Evolutionary conservation across 2,888 invertebrate species (phyloP), one percentile per base, ranked within the genome.

Genomic region (Mayetiola destructor): DNA sequence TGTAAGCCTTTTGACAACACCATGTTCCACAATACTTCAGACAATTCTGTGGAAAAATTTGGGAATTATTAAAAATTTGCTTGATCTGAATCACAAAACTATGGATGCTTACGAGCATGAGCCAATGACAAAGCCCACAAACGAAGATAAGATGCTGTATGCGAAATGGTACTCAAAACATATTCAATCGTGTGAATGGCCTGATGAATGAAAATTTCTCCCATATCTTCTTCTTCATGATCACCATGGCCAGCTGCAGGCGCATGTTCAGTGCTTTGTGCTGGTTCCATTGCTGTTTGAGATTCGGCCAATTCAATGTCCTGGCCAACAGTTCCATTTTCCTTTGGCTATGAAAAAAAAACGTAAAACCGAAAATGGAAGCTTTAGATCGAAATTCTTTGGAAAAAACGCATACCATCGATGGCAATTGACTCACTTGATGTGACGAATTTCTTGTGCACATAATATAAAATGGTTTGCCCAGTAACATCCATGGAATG

Each of bases 121-220:
- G 96, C 96, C 60, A 96, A 77, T 53, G 94, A 94, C 64, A 97
- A 74, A 10, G 96, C 96, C 96, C 96, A 96, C 61, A 97, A 77
- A 65, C 96, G 88, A 40, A 96, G 80, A 70, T 96, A 96, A 0
- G 94, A 95, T 1, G 96, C 96, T 0, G 96, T 96, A 69, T 97
- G 94, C 0, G 95, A 95, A 62, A 97, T 85, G 59, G 94, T 94
- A 65, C 94, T 93, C 61, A 96, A 80, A 61, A 93, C 91, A 67
- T 91, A 97, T 75, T 96, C 96, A 60, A 96, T 94, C 1, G 96
- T 96, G 73, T 96, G 95, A 65, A 96, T 96, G 18, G 83, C 85
- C 68, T 95, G 94, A 70, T 93, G 86, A 65, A 96, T 93, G 77
- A 91, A 86, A 63, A 93, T 74, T 68, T 95, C 95, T 61, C 86